These are phyloP conservation scores for Stomatorhinus ivindoensis DNA, from an alignment of 2,113 vertebrate species.

Conservation along the genomic window DNA sequence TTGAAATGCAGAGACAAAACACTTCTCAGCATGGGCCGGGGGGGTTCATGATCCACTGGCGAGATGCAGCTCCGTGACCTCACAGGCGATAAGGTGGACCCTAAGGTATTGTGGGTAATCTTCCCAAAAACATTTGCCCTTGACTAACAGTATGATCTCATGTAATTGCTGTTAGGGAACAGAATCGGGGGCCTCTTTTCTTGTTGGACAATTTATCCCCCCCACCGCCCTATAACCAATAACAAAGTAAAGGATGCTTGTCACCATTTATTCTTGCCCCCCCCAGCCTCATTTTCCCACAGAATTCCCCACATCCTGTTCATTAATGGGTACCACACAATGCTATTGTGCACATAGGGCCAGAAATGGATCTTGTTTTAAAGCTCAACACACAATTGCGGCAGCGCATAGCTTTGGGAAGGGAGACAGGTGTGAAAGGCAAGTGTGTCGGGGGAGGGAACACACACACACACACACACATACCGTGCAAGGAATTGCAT, in stretches of 20 bases:
- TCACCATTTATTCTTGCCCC: background rate
- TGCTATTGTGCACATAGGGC: conserved; percentile 4
- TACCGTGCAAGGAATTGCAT: background rate
- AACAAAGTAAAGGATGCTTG: conserved; percentile 1
- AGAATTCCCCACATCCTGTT: background rate
- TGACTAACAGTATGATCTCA: background rate
- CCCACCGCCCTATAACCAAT: background rate
- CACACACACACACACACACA: background rate
- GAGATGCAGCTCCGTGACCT: background rate
- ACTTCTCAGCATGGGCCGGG: background rate
- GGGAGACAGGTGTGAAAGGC: background rate
- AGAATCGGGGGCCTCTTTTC: background rate
- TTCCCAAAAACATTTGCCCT: background rate
- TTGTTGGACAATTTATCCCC: background rate
- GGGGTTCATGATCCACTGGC: background rate
- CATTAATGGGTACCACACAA: conserved; percentile 15
- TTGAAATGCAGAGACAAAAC: background rate
- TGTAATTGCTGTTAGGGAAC: background rate
- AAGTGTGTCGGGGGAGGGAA: background rate
- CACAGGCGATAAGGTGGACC: background rate
- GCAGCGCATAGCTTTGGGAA: background rate
- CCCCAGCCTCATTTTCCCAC: background rate
- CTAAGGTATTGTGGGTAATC: background rate
- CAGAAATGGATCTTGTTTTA: background rate
- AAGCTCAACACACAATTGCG: background rate